Conservation (phyloP, 2,113 vertebrate species). For the Erpornis zantholeuca region DNA sequence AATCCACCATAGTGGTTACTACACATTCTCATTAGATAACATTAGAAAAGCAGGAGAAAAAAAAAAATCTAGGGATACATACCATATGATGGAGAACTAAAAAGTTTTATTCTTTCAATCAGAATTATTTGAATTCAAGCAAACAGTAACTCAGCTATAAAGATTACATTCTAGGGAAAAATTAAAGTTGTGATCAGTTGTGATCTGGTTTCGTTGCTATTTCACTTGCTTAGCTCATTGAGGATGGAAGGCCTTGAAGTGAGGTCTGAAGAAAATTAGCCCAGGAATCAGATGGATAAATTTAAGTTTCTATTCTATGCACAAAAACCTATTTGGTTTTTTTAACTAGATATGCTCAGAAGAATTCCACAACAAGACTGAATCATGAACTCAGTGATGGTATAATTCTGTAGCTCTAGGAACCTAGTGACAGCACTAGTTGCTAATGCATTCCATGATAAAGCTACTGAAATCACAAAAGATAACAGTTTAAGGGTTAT, state of each 20-base stretch:
- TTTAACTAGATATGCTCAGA: not conserved
- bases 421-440: not conserved
- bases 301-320: not conserved
- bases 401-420: not conserved
- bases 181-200: not conserved
- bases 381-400: not conserved
- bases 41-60: not conserved
- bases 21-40: not conserved
- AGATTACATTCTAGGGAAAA: not conserved
- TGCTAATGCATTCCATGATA: not conserved
- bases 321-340: not conserved
- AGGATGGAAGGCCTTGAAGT: not conserved
- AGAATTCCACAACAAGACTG: not conserved
- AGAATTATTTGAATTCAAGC: not conserved
- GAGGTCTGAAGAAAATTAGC: not conserved
- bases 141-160: not conserved
- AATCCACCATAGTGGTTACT: not conserved
- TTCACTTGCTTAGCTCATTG: not conserved
- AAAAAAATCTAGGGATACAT: not conserved
- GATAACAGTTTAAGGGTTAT: not conserved
- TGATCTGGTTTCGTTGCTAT: not conserved
- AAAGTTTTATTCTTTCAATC: not conserved
- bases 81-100: not conserved
- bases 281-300: not conserved
- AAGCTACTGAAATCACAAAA: not conserved